Evolutionary conservation across 2,113 vertebrate genomes (phyloP).

Genomic region (Himantopus leucocephalus): DNA sequence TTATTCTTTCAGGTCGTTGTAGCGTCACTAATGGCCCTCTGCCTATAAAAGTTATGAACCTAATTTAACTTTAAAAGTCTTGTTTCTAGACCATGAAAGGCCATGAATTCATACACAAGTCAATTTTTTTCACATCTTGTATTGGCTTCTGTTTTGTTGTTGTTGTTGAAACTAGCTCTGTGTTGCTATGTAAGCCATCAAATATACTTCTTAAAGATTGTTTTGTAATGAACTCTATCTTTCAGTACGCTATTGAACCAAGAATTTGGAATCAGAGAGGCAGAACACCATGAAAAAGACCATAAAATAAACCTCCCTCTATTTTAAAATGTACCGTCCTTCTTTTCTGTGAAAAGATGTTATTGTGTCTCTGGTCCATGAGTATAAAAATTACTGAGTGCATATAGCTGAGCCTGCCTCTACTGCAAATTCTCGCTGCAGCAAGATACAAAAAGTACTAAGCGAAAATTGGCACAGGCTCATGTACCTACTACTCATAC

Average conservation of each 20-base stretch:
- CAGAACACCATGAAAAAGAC: conserved; percentile 16
- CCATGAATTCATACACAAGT: conserved; percentile 21
- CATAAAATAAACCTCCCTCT: conserved; percentile 47
- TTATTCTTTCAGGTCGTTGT: conserved; percentile 13
- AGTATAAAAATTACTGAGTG: conserved; percentile 24
- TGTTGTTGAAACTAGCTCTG: conserved; percentile 21
- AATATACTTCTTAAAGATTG: conserved; percentile 56
- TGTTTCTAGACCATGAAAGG: conserved; percentile 2
- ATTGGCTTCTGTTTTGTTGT: conserved; percentile 27
- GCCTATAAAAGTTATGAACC: conserved; percentile 38
- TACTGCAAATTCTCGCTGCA: neutral
- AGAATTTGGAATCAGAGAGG: conserved; percentile 46
- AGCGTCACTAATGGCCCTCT: conserved; percentile 30
- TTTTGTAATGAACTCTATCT: conserved; percentile 56
- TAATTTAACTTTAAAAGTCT: conserved; percentile 42
- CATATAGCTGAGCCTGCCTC: neutral
- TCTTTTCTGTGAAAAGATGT: neutral
- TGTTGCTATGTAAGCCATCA: conserved; percentile 35
- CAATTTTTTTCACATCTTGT: neutral
- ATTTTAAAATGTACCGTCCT: neutral
- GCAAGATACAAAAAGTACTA: neutral
- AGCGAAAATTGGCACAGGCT: neutral
- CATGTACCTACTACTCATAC: neutral
- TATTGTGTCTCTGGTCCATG: conserved; percentile 19
- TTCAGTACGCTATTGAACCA: conserved; percentile 55